Evolutionary conservation across 1,140 invertebrate species (phyloP).

Genomic region (Nasonia longicornis): DNA sequence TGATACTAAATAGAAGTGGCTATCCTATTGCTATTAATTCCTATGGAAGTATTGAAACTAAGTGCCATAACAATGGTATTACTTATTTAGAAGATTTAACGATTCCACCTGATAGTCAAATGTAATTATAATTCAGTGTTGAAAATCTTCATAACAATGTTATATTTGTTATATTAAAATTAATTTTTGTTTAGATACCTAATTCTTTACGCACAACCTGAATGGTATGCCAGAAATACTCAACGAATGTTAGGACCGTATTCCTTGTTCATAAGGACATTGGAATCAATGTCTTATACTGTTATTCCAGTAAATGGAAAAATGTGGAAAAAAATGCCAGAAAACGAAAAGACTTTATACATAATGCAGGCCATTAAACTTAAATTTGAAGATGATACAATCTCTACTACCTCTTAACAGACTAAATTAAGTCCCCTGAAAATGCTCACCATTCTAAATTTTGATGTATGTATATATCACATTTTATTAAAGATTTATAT

Average conservation of each 20-base stretch:
- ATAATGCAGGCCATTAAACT: constrained; percentile 66
- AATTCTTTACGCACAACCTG: constrained; percentile 57
- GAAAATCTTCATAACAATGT: constrained; percentile 26
- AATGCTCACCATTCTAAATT: constrained; percentile 2
- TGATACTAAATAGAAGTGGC: constrained; percentile 65
- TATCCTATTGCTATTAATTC: constrained; percentile 66
- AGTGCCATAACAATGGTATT: constrained; percentile 43
- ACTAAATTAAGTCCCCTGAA: not conserved
- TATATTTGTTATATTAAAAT: constrained; percentile 3
- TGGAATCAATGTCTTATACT: constrained; percentile 59
- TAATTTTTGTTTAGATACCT: constrained; percentile 64
- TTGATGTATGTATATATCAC: constrained; percentile 14
- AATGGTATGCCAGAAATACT: constrained; percentile 64
- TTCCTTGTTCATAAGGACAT: constrained; percentile 58
- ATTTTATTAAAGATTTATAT: constrained; percentile 28
- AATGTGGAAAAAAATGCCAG: constrained; percentile 62
- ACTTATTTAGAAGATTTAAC: constrained; percentile 62
- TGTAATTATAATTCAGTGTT: constrained; percentile 58
- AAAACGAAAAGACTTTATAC: constrained; percentile 69
- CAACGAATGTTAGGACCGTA: constrained; percentile 57
- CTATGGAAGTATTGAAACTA: constrained; percentile 21
- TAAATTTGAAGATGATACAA: constrained; percentile 50
- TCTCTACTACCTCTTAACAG: constrained; percentile 34
- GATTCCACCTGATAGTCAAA: constrained; percentile 60
- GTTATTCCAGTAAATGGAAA: constrained; percentile 62